phyloP scores from a whole-genome alignment of 1,140 invertebrate genomes.

The Lasioglossum baleicum region DNA sequence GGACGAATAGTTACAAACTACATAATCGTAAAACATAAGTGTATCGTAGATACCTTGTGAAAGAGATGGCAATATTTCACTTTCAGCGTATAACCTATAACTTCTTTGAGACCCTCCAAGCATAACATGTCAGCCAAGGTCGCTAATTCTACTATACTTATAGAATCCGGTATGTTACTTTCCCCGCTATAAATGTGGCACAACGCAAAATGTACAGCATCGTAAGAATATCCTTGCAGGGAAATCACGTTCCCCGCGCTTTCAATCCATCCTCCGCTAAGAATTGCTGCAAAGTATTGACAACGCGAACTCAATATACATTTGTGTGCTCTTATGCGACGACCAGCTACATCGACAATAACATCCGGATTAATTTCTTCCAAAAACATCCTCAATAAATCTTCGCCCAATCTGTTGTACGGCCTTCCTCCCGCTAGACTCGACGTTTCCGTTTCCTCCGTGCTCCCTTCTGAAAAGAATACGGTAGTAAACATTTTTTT shows the following conservation, averaged over 20 bases:
- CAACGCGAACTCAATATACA: conserved; percentile 93
- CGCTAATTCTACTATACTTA: conserved; percentile 91
- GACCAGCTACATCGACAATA: conserved; percentile 88
- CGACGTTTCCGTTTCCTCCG: conserved; percentile 80
- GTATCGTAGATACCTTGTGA: conserved; percentile 84
- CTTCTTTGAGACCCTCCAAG: conserved; percentile 93
- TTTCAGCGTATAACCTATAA: conserved; percentile 91
- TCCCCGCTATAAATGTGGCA: conserved; percentile 96
- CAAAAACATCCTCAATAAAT: conserved; percentile 92
- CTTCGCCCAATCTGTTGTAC: conserved; percentile 88
- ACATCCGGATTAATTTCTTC: conserved; percentile 94
- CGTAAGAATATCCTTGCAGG: conserved; percentile 90
- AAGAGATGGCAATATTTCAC: conserved; percentile 95
- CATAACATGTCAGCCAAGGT: conserved; percentile 93
- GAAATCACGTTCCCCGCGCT: conserved; percentile 90
- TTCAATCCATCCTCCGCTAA: conserved; percentile 91
- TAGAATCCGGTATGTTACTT: conserved; percentile 89
- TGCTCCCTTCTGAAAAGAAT: conserved; percentile 74
- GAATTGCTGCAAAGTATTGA: conserved; percentile 94
- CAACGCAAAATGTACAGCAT: conserved; percentile 91
- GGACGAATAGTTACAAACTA: background rate
- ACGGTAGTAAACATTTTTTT: background rate
- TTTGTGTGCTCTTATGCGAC: conserved; percentile 91
- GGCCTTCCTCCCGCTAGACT: conserved; percentile 77
- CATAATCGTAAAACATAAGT: background rate